phyloP scores from a whole-genome alignment of 2,888 invertebrate species.

The Agrotis puta region DNA sequence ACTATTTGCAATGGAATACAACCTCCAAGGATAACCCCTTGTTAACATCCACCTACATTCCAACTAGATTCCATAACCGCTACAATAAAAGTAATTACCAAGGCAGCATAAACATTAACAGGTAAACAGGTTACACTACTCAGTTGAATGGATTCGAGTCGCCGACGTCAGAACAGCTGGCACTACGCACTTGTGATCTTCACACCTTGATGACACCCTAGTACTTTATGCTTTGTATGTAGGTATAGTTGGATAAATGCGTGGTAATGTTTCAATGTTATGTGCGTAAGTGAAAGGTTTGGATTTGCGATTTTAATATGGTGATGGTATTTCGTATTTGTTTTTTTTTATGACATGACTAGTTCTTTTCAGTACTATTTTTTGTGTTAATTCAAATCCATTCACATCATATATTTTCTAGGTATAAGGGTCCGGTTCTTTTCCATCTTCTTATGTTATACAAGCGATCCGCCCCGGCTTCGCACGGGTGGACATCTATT shows the following conservation, averaged over 20 bases:
- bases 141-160: conserved; percentile 34
- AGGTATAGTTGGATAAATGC: neutral
- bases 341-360: too few species aligned
- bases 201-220: conserved; percentile 38
- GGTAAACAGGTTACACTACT: conserved; percentile 17
- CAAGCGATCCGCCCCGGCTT: too few species aligned
- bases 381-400: too few species aligned
- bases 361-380: too few species aligned
- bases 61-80: neutral
- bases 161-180: conserved; percentile 46
- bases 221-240: conserved; percentile 19
- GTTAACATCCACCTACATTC: neutral
- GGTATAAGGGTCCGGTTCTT: too few species aligned
- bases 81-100: conserved; percentile 17
- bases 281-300: neutral
- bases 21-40: neutral
- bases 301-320: neutral
- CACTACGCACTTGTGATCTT: conserved; percentile 48
- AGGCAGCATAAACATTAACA: conserved; percentile 14
- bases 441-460: too few species aligned
- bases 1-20: neutral
- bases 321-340: neutral
- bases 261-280: neutral
- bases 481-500: too few species aligned
- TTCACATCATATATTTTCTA: too few species aligned